phyloP scores from a whole-genome alignment of 2,113 vertebrate species.

The Neolamprologus modestus region DNA sequence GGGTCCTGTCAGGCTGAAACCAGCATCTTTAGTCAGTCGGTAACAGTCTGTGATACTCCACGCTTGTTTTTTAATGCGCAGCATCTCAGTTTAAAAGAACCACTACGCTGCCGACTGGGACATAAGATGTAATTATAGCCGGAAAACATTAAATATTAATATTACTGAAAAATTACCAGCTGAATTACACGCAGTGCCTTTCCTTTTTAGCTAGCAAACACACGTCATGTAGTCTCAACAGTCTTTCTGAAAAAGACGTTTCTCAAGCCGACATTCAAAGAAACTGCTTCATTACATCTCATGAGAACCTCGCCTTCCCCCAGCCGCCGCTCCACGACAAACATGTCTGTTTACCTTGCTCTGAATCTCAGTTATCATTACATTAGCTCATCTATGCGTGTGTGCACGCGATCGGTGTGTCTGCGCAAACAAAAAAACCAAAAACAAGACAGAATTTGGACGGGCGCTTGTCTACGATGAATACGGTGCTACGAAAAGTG shows the following conservation, averaged over 20 bases:
- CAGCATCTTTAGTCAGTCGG: neutral
- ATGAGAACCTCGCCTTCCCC: neutral
- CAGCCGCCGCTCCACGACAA: constrained; percentile 22
- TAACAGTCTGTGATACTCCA: neutral
- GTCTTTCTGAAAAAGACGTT: neutral
- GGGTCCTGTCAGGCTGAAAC: neutral
- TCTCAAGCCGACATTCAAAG: neutral
- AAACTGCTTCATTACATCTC: neutral
- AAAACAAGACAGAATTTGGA: neutral
- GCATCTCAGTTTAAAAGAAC: neutral
- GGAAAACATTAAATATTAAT: neutral
- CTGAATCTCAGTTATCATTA: constrained; percentile 25
- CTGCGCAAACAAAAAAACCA: neutral
- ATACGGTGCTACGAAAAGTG: neutral
- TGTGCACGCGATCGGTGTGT: neutral
- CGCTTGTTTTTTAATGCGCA: neutral
- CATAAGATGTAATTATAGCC: neutral
- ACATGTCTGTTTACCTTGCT: constrained; percentile 28
- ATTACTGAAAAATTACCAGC: neutral
- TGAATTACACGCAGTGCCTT: neutral
- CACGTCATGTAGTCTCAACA: neutral
- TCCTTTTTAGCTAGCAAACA: neutral
- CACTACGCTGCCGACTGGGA: neutral
- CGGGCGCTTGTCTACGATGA: neutral
- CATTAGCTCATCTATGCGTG: neutral